Evolutionary conservation across 2,797 vertebrate species (phyloP), one percentile per base, ranked within the genome.

Genomic region (Euthynnus affinis): DNA sequence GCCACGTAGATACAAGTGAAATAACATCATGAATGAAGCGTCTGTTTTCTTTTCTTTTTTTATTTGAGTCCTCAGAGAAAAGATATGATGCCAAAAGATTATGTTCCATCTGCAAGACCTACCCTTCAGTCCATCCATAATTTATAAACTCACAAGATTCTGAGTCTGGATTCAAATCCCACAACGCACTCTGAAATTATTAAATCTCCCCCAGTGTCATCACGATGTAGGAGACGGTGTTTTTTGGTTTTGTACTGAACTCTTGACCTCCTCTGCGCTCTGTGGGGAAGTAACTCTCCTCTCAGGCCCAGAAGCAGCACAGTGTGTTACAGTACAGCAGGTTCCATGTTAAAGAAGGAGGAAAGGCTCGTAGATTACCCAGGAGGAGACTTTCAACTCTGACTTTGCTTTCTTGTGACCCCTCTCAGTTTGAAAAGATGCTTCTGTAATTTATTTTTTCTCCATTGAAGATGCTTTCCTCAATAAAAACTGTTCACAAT

Each of bases 181-280:
- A 57, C 0, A 23, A 42, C 20, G 18, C 27, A 25, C 12, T 37
- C 52, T 40, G 61, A 40, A 60, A 49, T 59, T 40, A 71, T 75
- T 60, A 40, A 22, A 60, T 49, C 17, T 37, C 27, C 34, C 5
- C 13, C 66, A 27, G 18, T 13, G 25, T 34, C 32, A 34, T 9
- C 64, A 27, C 6, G 9, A 48, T 14, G 61, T 0, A 55, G 23
- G 52, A 20, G 27, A 40, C 6, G 1, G 22, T 15, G 63, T 18
- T 68, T 61, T 49, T 49, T n/a, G n/a, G 62, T 56, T 67, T 62
- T 29, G 17, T 9, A 1, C 27, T 66, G 56, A 71, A n/a, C 72
- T 32, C 32, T 42, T 0, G 3, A 57, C 58, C 57, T 56, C 53
- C 0, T 34, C 13, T 0, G 0, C 1, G 5, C 51, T 40, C 56